Conservation (phyloP, 2,113 vertebrate genomes). For the Octodon degus region DNA sequence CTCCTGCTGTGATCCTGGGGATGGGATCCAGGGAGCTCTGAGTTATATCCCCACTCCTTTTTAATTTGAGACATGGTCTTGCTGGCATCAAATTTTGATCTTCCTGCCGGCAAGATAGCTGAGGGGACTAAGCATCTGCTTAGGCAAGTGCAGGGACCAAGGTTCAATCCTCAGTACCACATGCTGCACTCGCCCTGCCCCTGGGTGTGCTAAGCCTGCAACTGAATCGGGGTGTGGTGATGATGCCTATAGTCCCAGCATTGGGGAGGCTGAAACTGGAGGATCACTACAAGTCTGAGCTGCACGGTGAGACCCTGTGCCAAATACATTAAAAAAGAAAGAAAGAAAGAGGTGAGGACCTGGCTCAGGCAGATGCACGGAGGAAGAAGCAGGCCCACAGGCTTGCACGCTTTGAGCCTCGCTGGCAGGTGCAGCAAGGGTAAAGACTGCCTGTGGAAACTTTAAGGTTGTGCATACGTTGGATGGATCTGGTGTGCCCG, state of each 20-base stretch:
- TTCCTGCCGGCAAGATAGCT: not conserved
- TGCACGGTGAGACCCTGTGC: no score
- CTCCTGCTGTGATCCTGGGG: not conserved
- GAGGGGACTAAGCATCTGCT: no score
- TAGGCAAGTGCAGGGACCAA: no score
- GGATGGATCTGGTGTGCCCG: not conserved
- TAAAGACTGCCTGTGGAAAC: rapidly evolving
- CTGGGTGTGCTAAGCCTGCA: no score
- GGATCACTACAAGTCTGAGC: no score
- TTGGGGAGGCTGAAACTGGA: no score
- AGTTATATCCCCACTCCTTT: not conserved
- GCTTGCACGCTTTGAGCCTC: rapidly evolving
- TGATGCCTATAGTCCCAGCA: no score
- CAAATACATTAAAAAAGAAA: no score
- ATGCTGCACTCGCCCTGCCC: no score
- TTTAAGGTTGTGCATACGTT: not conserved
- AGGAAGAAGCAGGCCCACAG: rapidly evolving
- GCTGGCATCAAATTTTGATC: not conserved
- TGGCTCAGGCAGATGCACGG: rapidly evolving
- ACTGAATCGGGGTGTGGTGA: no score
- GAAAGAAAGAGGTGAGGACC: not conserved
- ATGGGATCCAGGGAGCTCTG: not conserved
- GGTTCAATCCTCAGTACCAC: no score
- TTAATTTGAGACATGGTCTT: not conserved
- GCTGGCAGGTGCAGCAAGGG: rapidly evolving